These are phyloP conservation scores for Prionace glauca DNA, from an alignment of 2,797 vertebrate genomes.

Conservation along the genomic window DNA sequence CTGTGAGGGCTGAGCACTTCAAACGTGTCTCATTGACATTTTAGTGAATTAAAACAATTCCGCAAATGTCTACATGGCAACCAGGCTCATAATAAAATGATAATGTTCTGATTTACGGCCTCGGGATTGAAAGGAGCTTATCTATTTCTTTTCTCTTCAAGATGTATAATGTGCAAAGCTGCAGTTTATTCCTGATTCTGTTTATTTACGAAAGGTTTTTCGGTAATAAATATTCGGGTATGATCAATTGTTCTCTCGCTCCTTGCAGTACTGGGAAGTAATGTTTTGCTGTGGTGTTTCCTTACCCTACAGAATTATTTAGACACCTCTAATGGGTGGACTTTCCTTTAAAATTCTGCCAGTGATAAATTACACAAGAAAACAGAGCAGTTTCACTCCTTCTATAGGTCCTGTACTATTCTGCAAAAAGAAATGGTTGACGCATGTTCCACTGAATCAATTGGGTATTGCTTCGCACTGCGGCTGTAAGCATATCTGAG, in stretches of 20 bases:
- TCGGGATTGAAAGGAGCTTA: background rate
- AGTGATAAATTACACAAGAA: background rate
- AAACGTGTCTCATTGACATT: background rate
- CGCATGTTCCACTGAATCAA: background rate
- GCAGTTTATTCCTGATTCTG: background rate
- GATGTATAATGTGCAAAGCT: background rate
- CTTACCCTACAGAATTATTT: background rate
- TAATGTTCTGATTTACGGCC: background rate
- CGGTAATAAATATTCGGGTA: background rate
- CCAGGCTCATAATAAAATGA: background rate
- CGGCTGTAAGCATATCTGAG: background rate
- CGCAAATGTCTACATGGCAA: background rate
- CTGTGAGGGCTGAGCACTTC: background rate
- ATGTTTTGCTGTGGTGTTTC: background rate
- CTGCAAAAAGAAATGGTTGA: background rate
- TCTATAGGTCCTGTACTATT: background rate
- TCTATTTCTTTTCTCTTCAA: background rate
- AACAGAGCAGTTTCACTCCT: background rate
- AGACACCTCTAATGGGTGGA: background rate
- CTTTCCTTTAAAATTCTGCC: background rate
- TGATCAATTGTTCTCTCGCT: background rate
- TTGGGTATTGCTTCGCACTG: background rate
- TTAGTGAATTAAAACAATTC: slow-evolving; percentile 11
- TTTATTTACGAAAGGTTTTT: background rate
- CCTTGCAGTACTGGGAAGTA: background rate